phyloP scores from a whole-genome alignment of 2,113 vertebrate genomes.

The Pardalotus punctatus region DNA sequence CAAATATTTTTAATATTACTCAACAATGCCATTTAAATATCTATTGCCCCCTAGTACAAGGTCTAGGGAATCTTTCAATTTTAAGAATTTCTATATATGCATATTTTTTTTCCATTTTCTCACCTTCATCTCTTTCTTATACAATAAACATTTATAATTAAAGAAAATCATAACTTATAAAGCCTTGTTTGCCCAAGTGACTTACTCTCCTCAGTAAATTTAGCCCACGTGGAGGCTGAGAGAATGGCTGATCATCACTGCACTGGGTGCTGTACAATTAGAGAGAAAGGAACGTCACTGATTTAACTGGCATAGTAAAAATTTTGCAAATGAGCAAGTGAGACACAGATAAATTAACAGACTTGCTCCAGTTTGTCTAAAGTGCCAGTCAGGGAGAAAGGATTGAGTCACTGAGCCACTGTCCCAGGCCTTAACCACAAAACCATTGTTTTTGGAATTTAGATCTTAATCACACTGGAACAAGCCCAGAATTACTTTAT shows the following conservation, averaged over 20 bases:
- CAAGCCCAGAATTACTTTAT: background rate
- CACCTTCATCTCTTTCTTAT: background rate
- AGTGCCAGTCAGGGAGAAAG: background rate
- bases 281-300: background rate
- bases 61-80: background rate
- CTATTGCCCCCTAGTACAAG: background rate
- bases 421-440: background rate
- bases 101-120: background rate
- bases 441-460: background rate
- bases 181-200: background rate
- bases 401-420: background rate
- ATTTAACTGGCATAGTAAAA: background rate
- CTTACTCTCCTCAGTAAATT: background rate
- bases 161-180: background rate
- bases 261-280: background rate
- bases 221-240: background rate
- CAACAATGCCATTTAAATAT: background rate
- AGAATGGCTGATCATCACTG: background rate
- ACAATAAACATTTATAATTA: background rate
- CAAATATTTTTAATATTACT: slow-evolving; percentile 57
- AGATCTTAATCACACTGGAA: background rate
- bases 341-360: background rate
- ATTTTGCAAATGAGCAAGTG: background rate
- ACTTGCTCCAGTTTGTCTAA: background rate
- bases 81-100: background rate